These are phyloP conservation scores for Plutella xylostella DNA, from an alignment of 2,888 invertebrate species.

Conservation along the genomic window DNA sequence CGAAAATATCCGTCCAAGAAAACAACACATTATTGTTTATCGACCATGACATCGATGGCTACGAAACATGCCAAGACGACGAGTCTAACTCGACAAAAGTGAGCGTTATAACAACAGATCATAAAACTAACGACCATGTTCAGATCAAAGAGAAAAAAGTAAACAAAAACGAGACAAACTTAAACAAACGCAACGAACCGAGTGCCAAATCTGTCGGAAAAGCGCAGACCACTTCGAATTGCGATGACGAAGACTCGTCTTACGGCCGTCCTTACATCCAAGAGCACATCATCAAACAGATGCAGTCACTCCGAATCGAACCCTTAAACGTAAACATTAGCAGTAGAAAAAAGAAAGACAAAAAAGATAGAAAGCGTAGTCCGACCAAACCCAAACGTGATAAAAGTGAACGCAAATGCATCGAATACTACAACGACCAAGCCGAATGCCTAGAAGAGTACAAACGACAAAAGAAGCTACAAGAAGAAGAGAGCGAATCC, in stretches of 20 bases:
- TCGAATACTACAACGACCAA: constrained; percentile 75
- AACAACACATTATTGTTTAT: constrained; percentile 52
- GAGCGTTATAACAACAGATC: constrained; percentile 37
- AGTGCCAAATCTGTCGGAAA: constrained; percentile 38
- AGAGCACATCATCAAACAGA: constrained; percentile 62
- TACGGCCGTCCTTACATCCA: constrained; percentile 49
- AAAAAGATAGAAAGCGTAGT: constrained; percentile 38
- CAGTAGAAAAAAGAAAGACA: constrained; percentile 34
- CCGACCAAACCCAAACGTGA: constrained; percentile 54
- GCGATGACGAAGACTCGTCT: constrained; percentile 39
- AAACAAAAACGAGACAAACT: neutral
- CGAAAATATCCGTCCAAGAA: constrained; percentile 43
- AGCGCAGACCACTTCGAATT: constrained; percentile 31
- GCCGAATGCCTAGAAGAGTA: constrained; percentile 70
- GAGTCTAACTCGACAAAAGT: constrained; percentile 56
- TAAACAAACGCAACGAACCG: constrained; percentile 45
- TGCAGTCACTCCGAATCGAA: constrained; percentile 59
- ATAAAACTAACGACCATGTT: constrained; percentile 48
- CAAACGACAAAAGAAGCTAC: constrained; percentile 44
- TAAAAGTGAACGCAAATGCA: constrained; percentile 45
- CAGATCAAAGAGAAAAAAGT: constrained; percentile 43
- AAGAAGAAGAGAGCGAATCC: constrained; percentile 45
- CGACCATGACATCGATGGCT: constrained; percentile 66
- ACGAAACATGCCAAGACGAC: constrained; percentile 74
- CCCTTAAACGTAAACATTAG: constrained; percentile 51